Conservation (phyloP, 2,113 vertebrate species). For the Gila orcuttii region DNA sequence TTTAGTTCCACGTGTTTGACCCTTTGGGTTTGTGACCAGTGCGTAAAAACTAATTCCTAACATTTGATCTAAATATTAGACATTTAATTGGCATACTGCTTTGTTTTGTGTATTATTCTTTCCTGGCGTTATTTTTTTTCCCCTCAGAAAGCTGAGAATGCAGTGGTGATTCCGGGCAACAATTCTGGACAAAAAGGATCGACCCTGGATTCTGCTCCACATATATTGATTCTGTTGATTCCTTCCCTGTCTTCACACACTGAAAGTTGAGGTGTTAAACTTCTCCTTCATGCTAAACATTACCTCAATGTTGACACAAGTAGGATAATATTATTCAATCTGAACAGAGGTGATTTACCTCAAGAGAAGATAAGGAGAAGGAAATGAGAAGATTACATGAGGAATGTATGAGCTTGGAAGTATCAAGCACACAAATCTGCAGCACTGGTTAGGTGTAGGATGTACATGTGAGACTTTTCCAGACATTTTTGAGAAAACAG, state of each 20-base stretch:
- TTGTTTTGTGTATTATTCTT: conserved; percentile 36
- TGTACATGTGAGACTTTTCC: background rate
- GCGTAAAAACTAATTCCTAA: conserved; percentile 6
- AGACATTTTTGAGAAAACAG: background rate
- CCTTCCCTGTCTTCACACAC: background rate
- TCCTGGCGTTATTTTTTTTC: background rate
- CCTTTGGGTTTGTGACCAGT: background rate
- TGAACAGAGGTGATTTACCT: conserved; percentile 23
- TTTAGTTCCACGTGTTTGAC: conserved; percentile 11
- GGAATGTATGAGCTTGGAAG: background rate
- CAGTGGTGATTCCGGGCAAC: conserved; percentile 44
- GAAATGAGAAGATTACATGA: background rate
- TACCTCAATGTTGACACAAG: conserved; percentile 8
- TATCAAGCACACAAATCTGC: background rate
- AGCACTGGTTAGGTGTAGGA: background rate
- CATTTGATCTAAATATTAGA: conserved; percentile 19
- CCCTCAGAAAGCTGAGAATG: conserved; percentile 33
- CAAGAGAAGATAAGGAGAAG: background rate
- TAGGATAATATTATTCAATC: conserved; percentile 38
- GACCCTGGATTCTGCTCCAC: conserved; percentile 38
- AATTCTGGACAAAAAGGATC: conserved; percentile 44
- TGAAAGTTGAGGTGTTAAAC: background rate
- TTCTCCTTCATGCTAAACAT: background rate
- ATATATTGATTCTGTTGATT: conserved; percentile 49
- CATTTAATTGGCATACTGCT: conserved; percentile 25